These are phyloP conservation scores for Leptinotarsa peninsularis DNA, from an alignment of 2,888 invertebrate genomes.

Conservation along the genomic window DNA sequence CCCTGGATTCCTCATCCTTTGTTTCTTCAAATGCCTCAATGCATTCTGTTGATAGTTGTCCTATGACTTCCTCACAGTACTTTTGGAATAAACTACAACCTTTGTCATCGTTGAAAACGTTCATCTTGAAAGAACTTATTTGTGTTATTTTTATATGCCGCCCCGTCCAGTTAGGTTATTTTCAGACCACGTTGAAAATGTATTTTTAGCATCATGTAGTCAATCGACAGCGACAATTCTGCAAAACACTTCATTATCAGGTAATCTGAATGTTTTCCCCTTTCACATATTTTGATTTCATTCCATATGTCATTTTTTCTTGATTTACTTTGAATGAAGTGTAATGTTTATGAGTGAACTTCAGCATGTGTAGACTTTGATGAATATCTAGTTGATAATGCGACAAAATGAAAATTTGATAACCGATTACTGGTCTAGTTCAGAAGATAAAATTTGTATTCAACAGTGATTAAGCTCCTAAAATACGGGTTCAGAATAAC, in stretches of 20 bases:
- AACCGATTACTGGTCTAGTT: too few species aligned
- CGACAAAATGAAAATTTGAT: too few species aligned
- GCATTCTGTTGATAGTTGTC: conserved; percentile 67
- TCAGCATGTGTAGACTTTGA: too few species aligned
- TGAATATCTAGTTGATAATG: too few species aligned
- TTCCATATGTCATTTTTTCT: background rate
- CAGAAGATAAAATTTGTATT: too few species aligned
- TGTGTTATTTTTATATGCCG: conserved; percentile 20
- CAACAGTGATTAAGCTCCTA: too few species aligned
- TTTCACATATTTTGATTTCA: background rate
- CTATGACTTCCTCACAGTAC: conserved; percentile 71
- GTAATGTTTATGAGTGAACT: too few species aligned
- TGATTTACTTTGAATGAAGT: too few species aligned
- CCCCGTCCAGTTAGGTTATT: conserved; percentile 23
- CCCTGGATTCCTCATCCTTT: conserved; percentile 74
- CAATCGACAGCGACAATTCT: background rate
- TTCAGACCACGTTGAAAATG: conserved; percentile 25
- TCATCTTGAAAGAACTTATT: conserved; percentile 41
- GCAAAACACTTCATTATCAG: conserved; percentile 6
- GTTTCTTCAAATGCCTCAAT: conserved; percentile 75
- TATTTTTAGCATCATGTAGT: conserved; percentile 27
- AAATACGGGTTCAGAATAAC: too few species aligned
- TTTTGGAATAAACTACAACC: conserved; percentile 68
- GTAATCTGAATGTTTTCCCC: background rate
- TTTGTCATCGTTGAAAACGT: conserved; percentile 30